phyloP scores from a whole-genome alignment of 2,113 vertebrate genomes.

The Podarcis cretensis region DNA sequence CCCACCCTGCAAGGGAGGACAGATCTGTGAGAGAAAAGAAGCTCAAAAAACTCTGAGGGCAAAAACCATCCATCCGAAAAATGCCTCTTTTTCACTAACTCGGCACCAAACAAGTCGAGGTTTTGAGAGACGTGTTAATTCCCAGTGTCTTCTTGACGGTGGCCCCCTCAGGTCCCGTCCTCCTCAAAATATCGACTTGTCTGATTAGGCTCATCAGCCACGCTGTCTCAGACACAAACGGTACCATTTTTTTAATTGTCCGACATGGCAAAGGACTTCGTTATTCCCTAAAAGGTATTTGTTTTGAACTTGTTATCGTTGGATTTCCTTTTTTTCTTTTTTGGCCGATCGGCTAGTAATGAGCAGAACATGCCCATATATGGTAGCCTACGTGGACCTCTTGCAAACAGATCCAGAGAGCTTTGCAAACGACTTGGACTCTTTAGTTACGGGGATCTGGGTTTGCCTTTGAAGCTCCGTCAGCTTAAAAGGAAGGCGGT shows the following conservation, averaged over 20 bases:
- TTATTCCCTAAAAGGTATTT: slow-evolving; percentile 98
- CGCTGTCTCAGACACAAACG: slow-evolving; percentile 44
- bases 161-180: neutral
- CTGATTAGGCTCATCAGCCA: neutral
- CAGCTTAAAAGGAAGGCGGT: neutral
- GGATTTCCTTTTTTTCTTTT: slow-evolving; percentile 71
- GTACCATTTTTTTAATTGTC: slow-evolving; percentile 63
- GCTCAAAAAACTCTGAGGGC: neutral
- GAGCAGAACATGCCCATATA: slow-evolving; percentile 92
- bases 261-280: slow-evolving; percentile 75
- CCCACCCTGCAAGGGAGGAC: neutral
- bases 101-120: neutral
- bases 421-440: slow-evolving; percentile 45
- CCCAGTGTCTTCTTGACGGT: neutral
- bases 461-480: slow-evolving; percentile 38
- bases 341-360: slow-evolving; percentile 79
- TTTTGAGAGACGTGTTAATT: neutral
- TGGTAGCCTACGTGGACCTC: slow-evolving; percentile 77
- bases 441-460: slow-evolving; percentile 48
- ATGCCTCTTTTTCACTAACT: neutral
- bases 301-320: slow-evolving; percentile 91
- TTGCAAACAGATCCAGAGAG: slow-evolving; percentile 40
- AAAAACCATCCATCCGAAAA: neutral
- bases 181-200: too few relatives aligned
- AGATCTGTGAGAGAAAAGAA: neutral